Conservation (phyloP, 2,888 invertebrate species). For the Odontocerum albicorne region DNA sequence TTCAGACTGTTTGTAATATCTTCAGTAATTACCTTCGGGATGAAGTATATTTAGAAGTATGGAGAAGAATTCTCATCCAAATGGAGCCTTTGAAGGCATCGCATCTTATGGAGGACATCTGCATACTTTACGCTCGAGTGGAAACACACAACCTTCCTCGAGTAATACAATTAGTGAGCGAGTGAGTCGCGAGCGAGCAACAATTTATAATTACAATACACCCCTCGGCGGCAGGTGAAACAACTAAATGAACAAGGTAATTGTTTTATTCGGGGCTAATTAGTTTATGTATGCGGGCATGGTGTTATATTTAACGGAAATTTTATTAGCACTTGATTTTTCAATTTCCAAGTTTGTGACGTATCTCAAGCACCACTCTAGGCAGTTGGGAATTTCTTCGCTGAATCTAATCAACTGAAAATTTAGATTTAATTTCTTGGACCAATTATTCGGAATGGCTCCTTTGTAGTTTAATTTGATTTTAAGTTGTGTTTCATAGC, state of each 20-base stretch:
- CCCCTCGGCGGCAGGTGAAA: constrained; percentile 26
- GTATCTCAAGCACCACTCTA: not conserved
- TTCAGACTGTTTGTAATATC: too few species aligned
- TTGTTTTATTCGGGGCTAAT: constrained; percentile 36
- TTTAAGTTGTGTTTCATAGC: constrained; percentile 3
- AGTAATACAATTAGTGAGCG: constrained; percentile 32
- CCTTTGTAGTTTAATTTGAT: constrained; percentile 10
- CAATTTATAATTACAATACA: constrained; percentile 36
- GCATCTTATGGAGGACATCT: constrained; percentile 5
- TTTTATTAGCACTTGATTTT: constrained; percentile 28
- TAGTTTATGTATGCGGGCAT: constrained; percentile 32
- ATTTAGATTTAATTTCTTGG: constrained; percentile 22
- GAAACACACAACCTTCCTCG: constrained; percentile 1
- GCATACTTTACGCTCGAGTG: constrained; percentile 7
- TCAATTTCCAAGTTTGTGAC: not conserved
- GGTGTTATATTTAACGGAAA: constrained; percentile 29
- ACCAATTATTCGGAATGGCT: constrained; percentile 7
- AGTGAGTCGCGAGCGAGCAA: constrained; percentile 33
- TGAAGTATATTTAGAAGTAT: too few species aligned
- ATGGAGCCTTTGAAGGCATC: too few species aligned
- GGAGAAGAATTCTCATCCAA: too few species aligned
- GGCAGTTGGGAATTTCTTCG: constrained; percentile 3
- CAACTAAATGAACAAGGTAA: constrained; percentile 34
- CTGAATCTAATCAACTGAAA: constrained; percentile 22
- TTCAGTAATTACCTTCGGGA: too few species aligned